Conservation (phyloP, 2,797 vertebrate genomes). For the Gila robusta region DNA sequence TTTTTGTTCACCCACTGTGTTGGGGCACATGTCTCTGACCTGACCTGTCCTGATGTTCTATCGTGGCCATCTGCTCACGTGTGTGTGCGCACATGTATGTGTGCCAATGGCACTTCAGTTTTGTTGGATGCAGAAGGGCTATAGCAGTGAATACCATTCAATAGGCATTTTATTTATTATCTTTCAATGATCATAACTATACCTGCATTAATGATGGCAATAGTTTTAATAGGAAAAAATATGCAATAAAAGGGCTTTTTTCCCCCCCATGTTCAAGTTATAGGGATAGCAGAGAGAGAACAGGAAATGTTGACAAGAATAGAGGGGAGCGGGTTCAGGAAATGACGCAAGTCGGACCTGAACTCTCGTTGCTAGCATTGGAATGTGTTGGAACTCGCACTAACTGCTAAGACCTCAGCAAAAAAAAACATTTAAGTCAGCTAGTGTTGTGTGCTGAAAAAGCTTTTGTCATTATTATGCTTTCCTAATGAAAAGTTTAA, state of each 20-base stretch:
- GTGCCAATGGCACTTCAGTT: not conserved
- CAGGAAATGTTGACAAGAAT: slow-evolving; percentile 17
- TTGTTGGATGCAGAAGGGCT: not conserved
- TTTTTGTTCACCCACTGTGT: not conserved
- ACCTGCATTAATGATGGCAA: not conserved
- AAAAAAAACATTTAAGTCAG: not conserved
- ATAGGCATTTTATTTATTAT: not conserved
- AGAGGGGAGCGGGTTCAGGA: not conserved
- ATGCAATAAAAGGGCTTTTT: not conserved
- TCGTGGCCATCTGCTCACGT: slow-evolving; percentile 1
- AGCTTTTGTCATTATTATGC: slow-evolving; percentile 30
- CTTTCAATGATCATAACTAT: not conserved
- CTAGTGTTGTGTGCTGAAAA: not conserved
- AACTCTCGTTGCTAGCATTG: not conserved
- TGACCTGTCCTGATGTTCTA: slow-evolving; percentile 11
- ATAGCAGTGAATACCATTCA: not conserved
- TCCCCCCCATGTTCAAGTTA: not conserved
- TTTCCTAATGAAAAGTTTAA: slow-evolving; percentile 54
- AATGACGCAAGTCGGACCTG: not conserved
- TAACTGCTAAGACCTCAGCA: not conserved
- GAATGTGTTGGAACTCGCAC: not conserved
- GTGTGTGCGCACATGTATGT: not conserved
- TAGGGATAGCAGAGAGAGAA: not conserved
- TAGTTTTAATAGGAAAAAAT: not conserved
- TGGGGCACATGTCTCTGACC: slow-evolving; percentile 8